These are phyloP conservation scores for Acrossocheilus fasciatus DNA, from an alignment of 2,797 vertebrate genomes.

Conservation along the genomic window DNA sequence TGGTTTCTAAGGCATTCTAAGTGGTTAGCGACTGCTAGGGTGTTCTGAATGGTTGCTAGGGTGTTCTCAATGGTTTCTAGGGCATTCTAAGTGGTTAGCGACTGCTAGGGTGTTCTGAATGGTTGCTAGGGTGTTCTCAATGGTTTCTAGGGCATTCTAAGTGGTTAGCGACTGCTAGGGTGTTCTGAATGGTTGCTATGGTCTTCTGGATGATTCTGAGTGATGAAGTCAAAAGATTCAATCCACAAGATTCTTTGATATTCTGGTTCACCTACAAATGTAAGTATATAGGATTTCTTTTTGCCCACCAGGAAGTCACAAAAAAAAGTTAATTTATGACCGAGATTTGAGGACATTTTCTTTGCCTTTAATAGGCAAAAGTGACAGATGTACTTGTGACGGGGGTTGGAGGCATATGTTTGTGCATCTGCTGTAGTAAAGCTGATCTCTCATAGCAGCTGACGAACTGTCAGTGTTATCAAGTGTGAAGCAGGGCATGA, in stretches of 20 bases:
- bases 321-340: background rate
- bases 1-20: too few species aligned
- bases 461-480: conserved; percentile 38
- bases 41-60: background rate
- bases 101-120: background rate
- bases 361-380: conserved; percentile 14
- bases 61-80: background rate
- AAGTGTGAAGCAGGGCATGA: conserved; percentile 33
- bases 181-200: background rate
- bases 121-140: background rate
- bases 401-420: conserved; percentile 31
- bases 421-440: conserved; percentile 31
- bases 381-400: conserved; percentile 37
- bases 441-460: conserved; percentile 47
- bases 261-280: background rate
- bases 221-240: background rate
- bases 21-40: too few species aligned
- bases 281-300: background rate
- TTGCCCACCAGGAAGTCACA: background rate
- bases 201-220: background rate
- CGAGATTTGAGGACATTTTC: background rate
- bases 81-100: background rate
- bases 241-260: background rate
- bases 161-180: too few species aligned
- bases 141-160: background rate